A percentile compares a stretch with the other conserved stretches of the same genome.
These are phyloP conservation scores for Caracal caracal DNA, from an alignment of 2,113 vertebrate genomes.

Conservation along the genomic window DNA sequence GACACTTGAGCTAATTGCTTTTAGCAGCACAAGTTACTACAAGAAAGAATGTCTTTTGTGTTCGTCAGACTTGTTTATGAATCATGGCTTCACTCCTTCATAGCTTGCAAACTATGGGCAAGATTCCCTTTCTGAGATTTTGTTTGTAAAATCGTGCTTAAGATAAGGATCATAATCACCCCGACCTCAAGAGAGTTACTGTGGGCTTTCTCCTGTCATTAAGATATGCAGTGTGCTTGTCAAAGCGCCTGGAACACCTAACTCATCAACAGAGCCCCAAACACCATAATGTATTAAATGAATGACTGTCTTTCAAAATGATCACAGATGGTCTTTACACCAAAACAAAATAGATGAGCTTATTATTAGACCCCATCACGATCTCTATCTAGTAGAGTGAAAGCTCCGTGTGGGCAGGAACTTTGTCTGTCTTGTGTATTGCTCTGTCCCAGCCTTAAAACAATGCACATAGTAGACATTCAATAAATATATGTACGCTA, in stretches of 20 bases:
- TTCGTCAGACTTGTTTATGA: neutral
- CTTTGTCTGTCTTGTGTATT: neutral
- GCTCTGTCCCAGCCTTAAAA: neutral
- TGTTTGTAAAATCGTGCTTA: neutral
- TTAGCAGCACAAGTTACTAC: neutral
- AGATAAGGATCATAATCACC: neutral
- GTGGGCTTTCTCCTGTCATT: neutral
- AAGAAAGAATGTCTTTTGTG: neutral
- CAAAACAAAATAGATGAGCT: neutral
- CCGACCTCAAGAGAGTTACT: neutral
- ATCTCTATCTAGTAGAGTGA: neutral
- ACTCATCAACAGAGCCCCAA: neutral
- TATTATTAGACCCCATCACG: neutral
- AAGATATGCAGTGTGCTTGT: neutral
- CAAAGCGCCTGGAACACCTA: neutral
- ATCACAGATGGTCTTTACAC: neutral
- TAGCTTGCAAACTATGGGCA: neutral
- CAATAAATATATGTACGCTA: neutral
- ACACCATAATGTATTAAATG: neutral
- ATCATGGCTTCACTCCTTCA: neutral
- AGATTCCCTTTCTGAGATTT: neutral
- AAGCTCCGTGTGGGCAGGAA: neutral
- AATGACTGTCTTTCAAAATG: neutral
- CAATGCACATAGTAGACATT: neutral
- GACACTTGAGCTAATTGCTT: neutral